Evolutionary conservation across 2,797 vertebrate species (phyloP), one percentile per base, ranked within the genome.

Genomic region (Enteromius treurensis): DNA sequence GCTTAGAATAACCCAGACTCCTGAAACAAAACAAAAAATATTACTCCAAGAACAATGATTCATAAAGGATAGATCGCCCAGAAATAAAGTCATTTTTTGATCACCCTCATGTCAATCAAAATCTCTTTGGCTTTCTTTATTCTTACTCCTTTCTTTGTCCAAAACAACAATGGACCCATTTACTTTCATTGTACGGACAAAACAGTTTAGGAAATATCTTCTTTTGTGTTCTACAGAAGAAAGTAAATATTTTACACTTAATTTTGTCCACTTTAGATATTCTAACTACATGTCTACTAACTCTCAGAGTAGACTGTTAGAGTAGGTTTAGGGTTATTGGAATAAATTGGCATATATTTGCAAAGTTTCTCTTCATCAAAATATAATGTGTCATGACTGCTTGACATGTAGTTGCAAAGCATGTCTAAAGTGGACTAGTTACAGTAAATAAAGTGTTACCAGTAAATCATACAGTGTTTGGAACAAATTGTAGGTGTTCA

Each of bases 211-310:
- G 15, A 7, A n/a, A 47, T 67, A 19, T 58, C 13, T 42, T 65
- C 8, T 82, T 49, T 58, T 78, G 45, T 47, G 17, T 49, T 77
- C n/a, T 64, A 26, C 5, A 2, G 65, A 85, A 42, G 37, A 80
- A 74, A 21, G 32, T 23, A 42, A 42, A 42, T 42, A 42, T 42
- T 42, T 42, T 42, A 42, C 40, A 42, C 40, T 42, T 10, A 9
- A 42, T 42, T 42, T 42, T 42, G 40, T 42, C 40, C 40, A 42
- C 40, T 42, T 42, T 42, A 42, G 40, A 42, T 10, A 42, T 42
- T 42, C 40, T 42, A 42, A 42, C 40, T 42, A 42, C 40, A 42
- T 42, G 40, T 42, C 40, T 42, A 42, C 7, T 42, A 42, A 42
- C 9, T 42, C 7, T 42, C 7, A 42, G 40, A 42, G 40, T 42